phyloP scores from a whole-genome alignment of 2,797 vertebrate species.

The Sebastes matsubarae region DNA sequence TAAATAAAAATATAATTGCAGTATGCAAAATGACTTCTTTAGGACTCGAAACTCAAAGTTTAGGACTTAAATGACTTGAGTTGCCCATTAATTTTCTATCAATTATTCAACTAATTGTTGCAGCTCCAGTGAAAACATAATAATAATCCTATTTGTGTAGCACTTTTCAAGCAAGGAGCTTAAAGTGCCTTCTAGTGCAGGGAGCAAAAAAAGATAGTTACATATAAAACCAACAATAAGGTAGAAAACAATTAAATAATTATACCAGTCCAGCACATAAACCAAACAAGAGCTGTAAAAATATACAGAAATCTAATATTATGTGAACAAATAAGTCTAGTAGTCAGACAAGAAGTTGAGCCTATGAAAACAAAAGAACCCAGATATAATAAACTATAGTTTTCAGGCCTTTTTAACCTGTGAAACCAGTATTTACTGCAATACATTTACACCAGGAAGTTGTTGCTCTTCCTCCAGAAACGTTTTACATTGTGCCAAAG shows the following conservation, averaged over 20 bases:
- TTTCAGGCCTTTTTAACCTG: background rate
- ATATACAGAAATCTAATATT: background rate
- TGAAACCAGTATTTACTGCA: background rate
- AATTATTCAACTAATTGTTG: too few species aligned
- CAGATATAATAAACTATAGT: background rate
- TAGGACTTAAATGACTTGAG: too few species aligned
- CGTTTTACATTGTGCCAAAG: background rate
- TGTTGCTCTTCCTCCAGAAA: background rate
- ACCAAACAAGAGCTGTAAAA: background rate
- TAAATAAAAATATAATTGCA: too few species aligned
- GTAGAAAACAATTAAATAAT: background rate
- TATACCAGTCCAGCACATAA: background rate
- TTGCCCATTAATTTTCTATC: too few species aligned
- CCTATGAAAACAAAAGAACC: background rate
- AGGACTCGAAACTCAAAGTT: too few species aligned
- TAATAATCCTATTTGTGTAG: too few species aligned
- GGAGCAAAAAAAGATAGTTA: background rate
- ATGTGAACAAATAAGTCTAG: background rate
- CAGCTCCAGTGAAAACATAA: too few species aligned
- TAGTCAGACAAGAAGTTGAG: background rate
- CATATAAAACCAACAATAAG: background rate
- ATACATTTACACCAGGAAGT: background rate
- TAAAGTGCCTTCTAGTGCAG: too few species aligned
- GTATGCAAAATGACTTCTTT: too few species aligned
- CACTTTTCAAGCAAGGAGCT: too few species aligned